phyloP scores from a whole-genome alignment of 30 jellyfish, hydroid and myxozoan species.

The Chironex yamaguchii region DNA sequence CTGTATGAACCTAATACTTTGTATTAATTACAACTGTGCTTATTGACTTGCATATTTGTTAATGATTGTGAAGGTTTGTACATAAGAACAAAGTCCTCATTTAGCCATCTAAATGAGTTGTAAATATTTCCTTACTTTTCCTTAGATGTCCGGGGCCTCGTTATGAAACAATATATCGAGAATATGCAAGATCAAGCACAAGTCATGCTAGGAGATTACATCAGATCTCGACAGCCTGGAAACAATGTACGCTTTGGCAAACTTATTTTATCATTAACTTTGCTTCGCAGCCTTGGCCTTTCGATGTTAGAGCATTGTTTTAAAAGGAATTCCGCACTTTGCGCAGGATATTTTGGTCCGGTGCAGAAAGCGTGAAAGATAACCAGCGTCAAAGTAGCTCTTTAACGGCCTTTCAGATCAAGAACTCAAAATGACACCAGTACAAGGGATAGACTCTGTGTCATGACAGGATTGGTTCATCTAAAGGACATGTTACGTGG shows the following conservation, averaged over 20 bases:
- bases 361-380: no score
- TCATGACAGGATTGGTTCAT: no score
- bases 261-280: constrained; percentile 70
- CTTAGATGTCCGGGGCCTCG: constrained; percentile 74
- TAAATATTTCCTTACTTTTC: neutral
- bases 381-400: no score
- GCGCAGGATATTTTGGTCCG: no score
- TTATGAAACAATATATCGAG: constrained; percentile 74
- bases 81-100: neutral
- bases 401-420: no score
- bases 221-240: constrained; percentile 71
- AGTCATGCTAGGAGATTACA: constrained; percentile 81
- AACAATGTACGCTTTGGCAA: constrained; percentile 85
- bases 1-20: no score
- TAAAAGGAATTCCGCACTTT: constrained; percentile 51
- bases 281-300: constrained; percentile 76
- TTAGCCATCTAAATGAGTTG: no score
- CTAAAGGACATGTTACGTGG: no score
- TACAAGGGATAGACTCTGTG: no score
- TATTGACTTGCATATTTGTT: neutral
- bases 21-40: no score
- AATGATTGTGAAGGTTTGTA: neutral
- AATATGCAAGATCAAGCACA: constrained; percentile 90
- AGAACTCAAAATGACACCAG: no score
- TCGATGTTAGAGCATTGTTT: constrained; percentile 64